phyloP scores from a whole-genome alignment of 2,113 vertebrate species.

The Glareola pratincola region DNA sequence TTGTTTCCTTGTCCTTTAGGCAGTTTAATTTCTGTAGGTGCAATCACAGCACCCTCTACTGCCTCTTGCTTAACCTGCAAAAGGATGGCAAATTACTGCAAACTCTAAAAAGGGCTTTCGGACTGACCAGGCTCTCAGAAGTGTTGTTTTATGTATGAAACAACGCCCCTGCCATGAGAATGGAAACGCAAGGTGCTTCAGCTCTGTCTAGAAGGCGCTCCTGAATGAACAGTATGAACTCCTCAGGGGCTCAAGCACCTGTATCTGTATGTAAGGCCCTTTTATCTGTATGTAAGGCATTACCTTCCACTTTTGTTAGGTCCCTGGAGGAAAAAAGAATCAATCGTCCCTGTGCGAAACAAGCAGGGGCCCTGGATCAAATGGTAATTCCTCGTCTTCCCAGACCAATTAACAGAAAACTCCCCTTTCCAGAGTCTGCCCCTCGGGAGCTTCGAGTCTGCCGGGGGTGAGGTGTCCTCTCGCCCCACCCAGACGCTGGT shows the following conservation, averaged over 20 bases:
- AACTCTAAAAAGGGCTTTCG: accelerated
- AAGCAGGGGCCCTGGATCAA: no score
- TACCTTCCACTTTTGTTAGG: background rate
- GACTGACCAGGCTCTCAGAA: no score
- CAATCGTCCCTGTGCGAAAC: background rate
- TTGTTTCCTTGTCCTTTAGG: background rate
- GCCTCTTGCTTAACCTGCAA: background rate
- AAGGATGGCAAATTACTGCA: accelerated
- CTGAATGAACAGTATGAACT: accelerated
- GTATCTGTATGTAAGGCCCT: no score
- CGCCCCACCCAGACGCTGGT: accelerated
- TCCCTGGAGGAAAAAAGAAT: background rate
- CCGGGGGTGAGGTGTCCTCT: accelerated
- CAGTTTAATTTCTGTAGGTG: background rate
- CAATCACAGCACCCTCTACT: conserved; percentile 57
- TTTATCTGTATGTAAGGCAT: no score
- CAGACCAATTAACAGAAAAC: background rate
- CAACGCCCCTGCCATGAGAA: background rate
- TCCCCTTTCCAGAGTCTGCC: no score
- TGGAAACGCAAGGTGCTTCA: accelerated
- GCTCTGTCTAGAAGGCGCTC: background rate
- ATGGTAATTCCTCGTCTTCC: background rate
- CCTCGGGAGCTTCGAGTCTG: accelerated
- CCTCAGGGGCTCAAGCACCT: background rate
- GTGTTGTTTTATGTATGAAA: background rate